These are phyloP conservation scores for Dendrolimus kikuchii DNA, from an alignment of 1,140 invertebrate species.

Conservation along the genomic window DNA sequence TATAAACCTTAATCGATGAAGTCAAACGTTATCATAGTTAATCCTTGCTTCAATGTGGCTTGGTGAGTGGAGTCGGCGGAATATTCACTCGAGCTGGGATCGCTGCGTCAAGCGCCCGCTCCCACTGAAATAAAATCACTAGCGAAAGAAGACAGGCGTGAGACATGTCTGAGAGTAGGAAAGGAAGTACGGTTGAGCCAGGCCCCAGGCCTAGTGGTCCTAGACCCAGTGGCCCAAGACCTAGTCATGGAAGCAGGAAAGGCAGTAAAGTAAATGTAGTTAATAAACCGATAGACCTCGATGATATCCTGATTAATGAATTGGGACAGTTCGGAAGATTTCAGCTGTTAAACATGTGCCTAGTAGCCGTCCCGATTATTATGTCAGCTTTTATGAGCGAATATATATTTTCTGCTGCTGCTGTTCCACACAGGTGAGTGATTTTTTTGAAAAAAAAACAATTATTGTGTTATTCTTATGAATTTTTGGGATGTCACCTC, in stretches of 20 bases:
- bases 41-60: too few relatives aligned
- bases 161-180: too few relatives aligned
- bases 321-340: conserved; percentile 47
- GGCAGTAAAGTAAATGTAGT: too few relatives aligned
- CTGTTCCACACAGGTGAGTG: conserved; percentile 46
- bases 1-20: conserved; percentile 5
- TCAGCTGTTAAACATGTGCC: conserved; percentile 34
- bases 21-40: conserved; percentile 1
- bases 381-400: conserved; percentile 51
- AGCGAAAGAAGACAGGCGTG: too few relatives aligned
- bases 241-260: too few relatives aligned
- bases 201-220: too few relatives aligned
- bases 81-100: conserved; percentile 8
- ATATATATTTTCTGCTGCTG: conserved; percentile 49
- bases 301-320: conserved; percentile 46
- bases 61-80: background rate
- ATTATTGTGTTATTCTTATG: background rate
- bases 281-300: conserved; percentile 30
- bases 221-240: too few relatives aligned
- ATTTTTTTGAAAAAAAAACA: background rate
- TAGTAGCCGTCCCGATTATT: conserved; percentile 40
- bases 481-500: too few relatives aligned
- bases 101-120: background rate
- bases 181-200: too few relatives aligned
- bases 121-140: too few relatives aligned